These are phyloP conservation scores for Tangara arthus DNA, from an alignment of 2,797 vertebrate genomes.

Conservation along the genomic window DNA sequence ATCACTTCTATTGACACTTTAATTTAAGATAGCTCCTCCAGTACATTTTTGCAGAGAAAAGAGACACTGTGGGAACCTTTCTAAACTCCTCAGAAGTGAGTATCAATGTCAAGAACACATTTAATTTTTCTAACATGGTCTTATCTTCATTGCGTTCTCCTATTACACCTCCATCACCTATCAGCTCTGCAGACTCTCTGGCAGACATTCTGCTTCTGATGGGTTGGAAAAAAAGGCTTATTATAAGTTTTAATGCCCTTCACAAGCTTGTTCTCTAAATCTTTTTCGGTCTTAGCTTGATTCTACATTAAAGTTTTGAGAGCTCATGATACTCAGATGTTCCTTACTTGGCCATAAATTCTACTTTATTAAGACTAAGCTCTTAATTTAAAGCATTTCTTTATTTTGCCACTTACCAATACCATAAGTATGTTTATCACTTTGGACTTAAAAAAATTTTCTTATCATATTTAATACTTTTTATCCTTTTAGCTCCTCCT, in stretches of 20 bases:
- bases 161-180: neutral
- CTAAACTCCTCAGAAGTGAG: neutral
- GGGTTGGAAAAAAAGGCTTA: neutral
- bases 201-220: neutral
- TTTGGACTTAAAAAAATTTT: neutral
- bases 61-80: neutral
- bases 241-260: neutral
- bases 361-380: neutral
- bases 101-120: neutral
- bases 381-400: neutral
- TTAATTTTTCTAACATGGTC: neutral
- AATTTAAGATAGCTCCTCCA: conserved; percentile 8
- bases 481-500: neutral
- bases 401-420: neutral
- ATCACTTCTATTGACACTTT: conserved; percentile 23
- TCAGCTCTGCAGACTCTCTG: neutral
- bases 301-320: neutral
- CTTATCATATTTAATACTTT: neutral
- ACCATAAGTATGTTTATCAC: neutral
- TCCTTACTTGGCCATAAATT: neutral
- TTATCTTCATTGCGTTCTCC: conserved; percentile 6
- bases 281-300: neutral
- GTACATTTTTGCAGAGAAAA: neutral
- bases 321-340: neutral
- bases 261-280: neutral